Base-by-base conservation (phyloP, 2,113 vertebrate species). In the Anguilla japonica region DNA sequence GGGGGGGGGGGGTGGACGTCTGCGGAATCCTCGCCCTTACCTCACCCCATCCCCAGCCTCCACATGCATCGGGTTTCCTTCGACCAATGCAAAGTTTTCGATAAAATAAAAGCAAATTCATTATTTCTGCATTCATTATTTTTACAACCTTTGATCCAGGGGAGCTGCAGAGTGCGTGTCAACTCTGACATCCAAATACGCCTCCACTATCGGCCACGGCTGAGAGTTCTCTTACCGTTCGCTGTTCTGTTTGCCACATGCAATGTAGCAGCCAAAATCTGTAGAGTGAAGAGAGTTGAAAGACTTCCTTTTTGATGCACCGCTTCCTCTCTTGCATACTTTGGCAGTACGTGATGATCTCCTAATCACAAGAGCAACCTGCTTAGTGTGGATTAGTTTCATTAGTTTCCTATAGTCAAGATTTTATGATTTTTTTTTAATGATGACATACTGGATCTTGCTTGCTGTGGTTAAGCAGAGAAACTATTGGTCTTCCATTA, bases 1-100 rank as follows among this genome's bases (percentile, higher is more conserved):
- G 87, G 88, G 88, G 85, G 85, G 88, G 89, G 86, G 87, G 50
- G 50, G 9, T 4, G 50, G 50, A 0, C 50, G 50, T 14, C 22
- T 20, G 22, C 18, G 60, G 60, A 26, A 89, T 79, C 75, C 75
- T 79, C 39, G 8, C 75, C 75, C n/a, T 79, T 75, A 29, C 67
- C 50, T 53, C 50, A 53, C 50, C 50, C 50, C 1, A 1, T 46
- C 43, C 43, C 43, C 4, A 46, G 4, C 43, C 43, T 46, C 43
- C 43, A 46, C 43, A 9, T 2, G 43, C 43, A 9, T 46, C 43
- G 5, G 43, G 43, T 14, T 14, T 53, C 50, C 50, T 53, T 53
- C 50, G 50, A 53, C 50, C 50, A 53, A 53, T 11, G 50, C 50
- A 13, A 14, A 53, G 50, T 53, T 53, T 53, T 11, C 50, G 5